Evolutionary conservation across 2,888 invertebrate species (phyloP).

Genomic region (Phyllotreta striolata): DNA sequence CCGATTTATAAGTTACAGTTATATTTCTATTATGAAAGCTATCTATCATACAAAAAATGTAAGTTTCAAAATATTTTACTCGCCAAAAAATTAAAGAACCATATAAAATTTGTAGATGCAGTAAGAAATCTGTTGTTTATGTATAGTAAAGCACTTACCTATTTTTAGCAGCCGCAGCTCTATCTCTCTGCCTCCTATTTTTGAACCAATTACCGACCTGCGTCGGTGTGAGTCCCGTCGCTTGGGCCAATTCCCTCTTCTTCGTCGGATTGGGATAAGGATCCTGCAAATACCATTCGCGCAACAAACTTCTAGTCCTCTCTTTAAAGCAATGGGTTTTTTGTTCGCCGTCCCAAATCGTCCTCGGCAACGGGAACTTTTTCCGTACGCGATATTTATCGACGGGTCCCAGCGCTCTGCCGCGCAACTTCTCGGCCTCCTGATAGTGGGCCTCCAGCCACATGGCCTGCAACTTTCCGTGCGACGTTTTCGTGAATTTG

Average conservation of each 20-base stretch:
- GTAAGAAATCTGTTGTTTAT: no score
- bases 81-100: no score
- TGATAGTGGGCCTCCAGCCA: constrained; percentile 95
- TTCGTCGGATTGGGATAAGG: constrained; percentile 96
- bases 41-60: no score
- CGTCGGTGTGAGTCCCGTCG: constrained; percentile 90
- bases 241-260: constrained; percentile 88
- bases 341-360: constrained; percentile 96
- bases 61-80: no score
- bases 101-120: no score
- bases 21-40: no score
- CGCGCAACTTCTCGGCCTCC: constrained; percentile 89
- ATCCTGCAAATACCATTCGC: constrained; percentile 99
- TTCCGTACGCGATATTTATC: constrained; percentile 93
- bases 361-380: constrained; percentile 91
- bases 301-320: constrained; percentile 88
- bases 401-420: constrained; percentile 90
- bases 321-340: constrained; percentile 98
- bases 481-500: constrained; percentile 88
- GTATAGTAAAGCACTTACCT: constrained; percentile 70
- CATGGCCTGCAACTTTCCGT: constrained; percentile 89
- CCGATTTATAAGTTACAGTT: no score
- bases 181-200: constrained; percentile 85
- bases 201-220: constrained; percentile 96
- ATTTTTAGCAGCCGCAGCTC: constrained; percentile 95